phyloP scores from a whole-genome alignment of 2,797 vertebrate genomes.

The Discoglossus pictus region DNA sequence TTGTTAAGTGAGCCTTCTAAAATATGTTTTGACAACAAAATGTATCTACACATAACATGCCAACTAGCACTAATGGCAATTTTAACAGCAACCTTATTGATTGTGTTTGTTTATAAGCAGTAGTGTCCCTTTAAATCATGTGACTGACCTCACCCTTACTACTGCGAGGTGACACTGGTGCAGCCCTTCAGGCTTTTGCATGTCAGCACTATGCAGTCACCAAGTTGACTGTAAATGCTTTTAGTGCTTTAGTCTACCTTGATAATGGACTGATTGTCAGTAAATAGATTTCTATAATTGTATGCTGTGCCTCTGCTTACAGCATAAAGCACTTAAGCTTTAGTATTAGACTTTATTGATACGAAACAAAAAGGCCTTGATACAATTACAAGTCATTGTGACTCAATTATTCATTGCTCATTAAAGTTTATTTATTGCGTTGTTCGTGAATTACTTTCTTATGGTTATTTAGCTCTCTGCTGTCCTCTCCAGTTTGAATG shows the following conservation, averaged over 20 bases:
- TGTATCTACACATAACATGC: too few species aligned
- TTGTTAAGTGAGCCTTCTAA: too few species aligned
- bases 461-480: slow-evolving; percentile 25
- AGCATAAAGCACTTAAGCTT: slow-evolving; percentile 49
- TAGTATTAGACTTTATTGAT: slow-evolving; percentile 44
- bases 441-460: slow-evolving; percentile 22
- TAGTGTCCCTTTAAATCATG: too few species aligned
- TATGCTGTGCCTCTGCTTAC: slow-evolving; percentile 38
- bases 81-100: too few species aligned
- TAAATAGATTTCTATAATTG: slow-evolving; percentile 52
- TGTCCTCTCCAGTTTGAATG: too few species aligned
- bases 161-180: slow-evolving; percentile 9
- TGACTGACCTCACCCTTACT: slow-evolving; percentile 12
- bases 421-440: slow-evolving; percentile 9
- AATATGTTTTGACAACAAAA: too few species aligned
- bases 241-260: slow-evolving; percentile 36
- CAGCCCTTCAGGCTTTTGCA: slow-evolving; percentile 30
- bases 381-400: slow-evolving; percentile 49
- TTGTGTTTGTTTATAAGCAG: too few species aligned
- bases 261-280: slow-evolving; percentile 51
- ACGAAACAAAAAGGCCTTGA: slow-evolving; percentile 46
- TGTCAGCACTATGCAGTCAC: slow-evolving; percentile 45
- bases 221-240: slow-evolving; percentile 50
- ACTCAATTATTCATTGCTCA: slow-evolving; percentile 51
- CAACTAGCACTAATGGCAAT: too few species aligned